A percentile compares a stretch with the other conserved stretches of the same genome.
Evolutionary conservation across 1,140 invertebrate genomes (phyloP).

Genomic region (Coenobita brevimanus): DNA sequence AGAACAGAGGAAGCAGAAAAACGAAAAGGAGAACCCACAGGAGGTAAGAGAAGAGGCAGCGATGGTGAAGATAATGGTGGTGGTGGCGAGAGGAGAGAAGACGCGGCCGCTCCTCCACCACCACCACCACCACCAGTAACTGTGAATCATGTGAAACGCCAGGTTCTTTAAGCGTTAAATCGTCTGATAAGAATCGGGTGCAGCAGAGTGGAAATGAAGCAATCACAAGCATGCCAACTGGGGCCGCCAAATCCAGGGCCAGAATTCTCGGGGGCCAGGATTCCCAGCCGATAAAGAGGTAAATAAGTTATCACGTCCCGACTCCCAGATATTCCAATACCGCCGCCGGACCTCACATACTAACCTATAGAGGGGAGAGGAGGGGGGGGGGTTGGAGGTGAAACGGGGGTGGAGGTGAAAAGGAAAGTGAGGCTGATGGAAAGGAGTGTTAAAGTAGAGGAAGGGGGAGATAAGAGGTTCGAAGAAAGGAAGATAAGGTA

Average conservation of each 20-base stretch:
- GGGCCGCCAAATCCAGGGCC: background rate
- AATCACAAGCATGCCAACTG: constrained; percentile 5
- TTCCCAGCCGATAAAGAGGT: constrained; percentile 35
- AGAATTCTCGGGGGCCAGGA: background rate
- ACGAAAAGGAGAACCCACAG: too few relatives aligned
- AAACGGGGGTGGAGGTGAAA: background rate
- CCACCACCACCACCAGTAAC: too few relatives aligned
- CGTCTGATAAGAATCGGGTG: constrained; percentile 4
- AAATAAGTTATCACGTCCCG: constrained; percentile 26
- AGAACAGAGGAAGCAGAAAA: too few relatives aligned
- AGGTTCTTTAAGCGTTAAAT: background rate
- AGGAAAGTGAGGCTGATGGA: background rate
- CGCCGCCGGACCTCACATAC: background rate
- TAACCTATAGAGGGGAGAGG: background rate
- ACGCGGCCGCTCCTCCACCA: background rate
- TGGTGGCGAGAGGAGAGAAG: too few relatives aligned
- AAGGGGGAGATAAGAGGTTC: background rate
- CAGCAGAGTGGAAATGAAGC: constrained; percentile 31
- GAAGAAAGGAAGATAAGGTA: background rate
- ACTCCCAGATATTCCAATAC: background rate
- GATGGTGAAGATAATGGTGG: too few relatives aligned
- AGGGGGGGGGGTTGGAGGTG: background rate
- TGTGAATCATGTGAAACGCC: constrained; percentile 11
- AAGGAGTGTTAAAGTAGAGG: background rate
- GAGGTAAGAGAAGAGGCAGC: too few relatives aligned